Percentiles rank a stretch among this genome's conserved stretches.
phyloP scores from a whole-genome alignment of 2,797 vertebrate genomes.

The Hyperoplus lanceolatus region DNA sequence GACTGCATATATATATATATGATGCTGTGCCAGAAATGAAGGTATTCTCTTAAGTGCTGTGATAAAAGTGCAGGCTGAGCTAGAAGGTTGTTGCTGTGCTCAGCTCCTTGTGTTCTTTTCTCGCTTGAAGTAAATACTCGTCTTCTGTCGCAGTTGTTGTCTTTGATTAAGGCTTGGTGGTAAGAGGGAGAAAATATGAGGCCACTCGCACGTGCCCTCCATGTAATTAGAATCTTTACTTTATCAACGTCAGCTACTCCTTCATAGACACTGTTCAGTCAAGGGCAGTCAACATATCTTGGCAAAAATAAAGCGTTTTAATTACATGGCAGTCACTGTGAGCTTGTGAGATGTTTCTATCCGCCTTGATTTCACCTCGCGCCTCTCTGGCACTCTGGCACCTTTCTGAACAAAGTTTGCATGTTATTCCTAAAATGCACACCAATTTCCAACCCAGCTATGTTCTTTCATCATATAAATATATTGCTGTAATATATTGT shows the following conservation, averaged over 20 bases:
- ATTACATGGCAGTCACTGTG: conserved; percentile 50
- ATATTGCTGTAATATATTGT: no score
- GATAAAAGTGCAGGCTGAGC: conserved; percentile 62
- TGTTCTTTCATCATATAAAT: no score
- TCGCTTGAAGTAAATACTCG: conserved; percentile 44
- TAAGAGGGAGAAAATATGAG: conserved; percentile 12
- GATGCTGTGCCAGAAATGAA: conserved; percentile 59
- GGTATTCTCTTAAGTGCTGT: conserved; percentile 58
- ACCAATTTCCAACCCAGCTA: not conserved
- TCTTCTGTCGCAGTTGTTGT: conserved; percentile 42
- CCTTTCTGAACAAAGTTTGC: conserved; percentile 28
- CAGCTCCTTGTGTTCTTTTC: conserved; percentile 37
- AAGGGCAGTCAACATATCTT: conserved; percentile 58
- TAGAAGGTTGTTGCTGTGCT: conserved; percentile 58
- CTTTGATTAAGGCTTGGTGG: conserved; percentile 47
- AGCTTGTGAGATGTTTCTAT: conserved; percentile 36
- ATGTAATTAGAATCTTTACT: conserved; percentile 68
- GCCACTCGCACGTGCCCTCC: conserved; percentile 36
- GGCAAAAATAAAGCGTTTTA: conserved; percentile 54
- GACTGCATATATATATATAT: conserved; percentile 41
- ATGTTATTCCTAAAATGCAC: not conserved
- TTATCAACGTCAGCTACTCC: conserved; percentile 52
- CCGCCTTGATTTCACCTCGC: conserved; percentile 7
- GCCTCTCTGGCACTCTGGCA: conserved; percentile 19
- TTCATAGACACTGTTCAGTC: conserved; percentile 55